Conservation (phyloP, 2,797 vertebrate species). For the Australoheros facetus region DNA sequence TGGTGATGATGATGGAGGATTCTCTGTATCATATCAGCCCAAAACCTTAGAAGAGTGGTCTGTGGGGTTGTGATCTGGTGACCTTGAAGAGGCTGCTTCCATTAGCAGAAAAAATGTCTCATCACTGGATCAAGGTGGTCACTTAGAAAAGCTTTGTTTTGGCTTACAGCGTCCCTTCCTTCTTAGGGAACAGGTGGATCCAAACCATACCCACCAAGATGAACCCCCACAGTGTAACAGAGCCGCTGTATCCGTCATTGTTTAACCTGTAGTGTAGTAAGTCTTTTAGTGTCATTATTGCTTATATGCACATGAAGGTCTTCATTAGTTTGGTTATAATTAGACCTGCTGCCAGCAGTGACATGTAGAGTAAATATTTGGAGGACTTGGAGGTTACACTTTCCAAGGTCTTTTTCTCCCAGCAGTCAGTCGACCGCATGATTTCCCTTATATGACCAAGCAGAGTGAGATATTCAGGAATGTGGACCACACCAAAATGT, state of each 20-base stretch:
- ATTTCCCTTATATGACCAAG: slow-evolving; percentile 32
- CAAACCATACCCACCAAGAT: no score
- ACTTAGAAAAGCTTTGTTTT: neutral
- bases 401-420: slow-evolving; percentile 1
- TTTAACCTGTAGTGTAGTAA: neutral
- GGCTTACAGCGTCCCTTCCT: neutral
- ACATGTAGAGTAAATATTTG: slow-evolving; percentile 41
- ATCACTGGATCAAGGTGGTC: neutral
- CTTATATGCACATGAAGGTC: neutral
- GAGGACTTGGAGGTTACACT: neutral
- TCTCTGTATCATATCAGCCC: accelerated
- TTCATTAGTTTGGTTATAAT: accelerated
- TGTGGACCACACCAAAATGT: neutral
- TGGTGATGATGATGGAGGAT: neutral
- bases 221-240: neutral
- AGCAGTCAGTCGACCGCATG: neutral
- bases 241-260: neutral
- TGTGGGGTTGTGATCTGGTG: neutral
- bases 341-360: neutral
- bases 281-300: no score
- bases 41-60: neutral
- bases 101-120: neutral
- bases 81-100: neutral
- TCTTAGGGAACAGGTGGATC: neutral
- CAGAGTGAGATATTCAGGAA: neutral